A percentile compares a stretch with the other conserved stretches of the same genome.
These are phyloP conservation scores for Marmota monax DNA, from an alignment of 2,113 vertebrate species.

Conservation along the genomic window DNA sequence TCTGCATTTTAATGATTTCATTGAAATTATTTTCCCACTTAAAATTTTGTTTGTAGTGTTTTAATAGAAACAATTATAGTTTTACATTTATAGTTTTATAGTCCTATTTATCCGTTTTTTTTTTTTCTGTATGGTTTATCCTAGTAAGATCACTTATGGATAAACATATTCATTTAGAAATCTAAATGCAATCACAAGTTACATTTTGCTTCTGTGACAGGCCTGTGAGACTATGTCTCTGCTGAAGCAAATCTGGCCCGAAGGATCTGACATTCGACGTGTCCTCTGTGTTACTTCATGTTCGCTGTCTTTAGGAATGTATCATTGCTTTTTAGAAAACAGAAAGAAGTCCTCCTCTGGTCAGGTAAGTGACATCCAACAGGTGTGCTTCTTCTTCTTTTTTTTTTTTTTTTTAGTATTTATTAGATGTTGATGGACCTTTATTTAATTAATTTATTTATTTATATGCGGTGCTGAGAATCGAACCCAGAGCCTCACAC, in stretches of 20 bases:
- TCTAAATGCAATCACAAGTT: background rate
- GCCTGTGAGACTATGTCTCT: background rate
- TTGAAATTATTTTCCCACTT: background rate
- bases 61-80: background rate
- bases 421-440: too few species aligned
- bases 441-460: too few species aligned
- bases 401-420: too few species aligned
- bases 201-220: conserved; percentile 58
- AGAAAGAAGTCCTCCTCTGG: background rate
- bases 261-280: conserved; percentile 81
- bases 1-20: background rate
- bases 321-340: conserved; percentile 70
- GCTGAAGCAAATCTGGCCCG: conserved; percentile 82
- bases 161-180: conserved; percentile 24
- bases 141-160: background rate
- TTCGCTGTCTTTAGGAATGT: conserved; percentile 74
- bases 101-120: background rate
- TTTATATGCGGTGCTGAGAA: too few species aligned
- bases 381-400: background rate
- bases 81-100: background rate
- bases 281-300: conserved; percentile 81
- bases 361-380: background rate
- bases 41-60: background rate
- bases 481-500: too few species aligned
- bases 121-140: conserved; percentile 8